phyloP scores from a whole-genome alignment of 2,797 vertebrate genomes.

The Helicolenus hilgendorfi region DNA sequence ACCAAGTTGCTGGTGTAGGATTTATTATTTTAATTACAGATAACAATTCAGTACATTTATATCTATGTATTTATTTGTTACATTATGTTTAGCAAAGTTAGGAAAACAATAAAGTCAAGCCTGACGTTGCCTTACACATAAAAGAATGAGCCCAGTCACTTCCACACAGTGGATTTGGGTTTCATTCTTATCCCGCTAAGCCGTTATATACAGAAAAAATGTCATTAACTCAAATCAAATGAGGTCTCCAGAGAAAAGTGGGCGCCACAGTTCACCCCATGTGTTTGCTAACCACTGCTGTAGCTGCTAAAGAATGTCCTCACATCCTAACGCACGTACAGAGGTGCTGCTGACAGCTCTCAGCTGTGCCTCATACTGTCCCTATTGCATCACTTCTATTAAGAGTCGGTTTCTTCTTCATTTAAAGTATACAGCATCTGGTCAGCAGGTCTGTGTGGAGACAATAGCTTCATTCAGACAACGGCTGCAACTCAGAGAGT shows the following conservation, averaged over 20 bases:
- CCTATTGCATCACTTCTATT: conserved; percentile 16
- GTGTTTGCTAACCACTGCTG: conserved; percentile 23
- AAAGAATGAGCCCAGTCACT: neutral
- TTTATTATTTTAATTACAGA: no score
- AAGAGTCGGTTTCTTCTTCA: conserved; percentile 28
- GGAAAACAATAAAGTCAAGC: no score
- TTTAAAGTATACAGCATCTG: conserved; percentile 48
- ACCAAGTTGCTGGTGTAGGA: no score
- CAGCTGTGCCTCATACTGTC: neutral
- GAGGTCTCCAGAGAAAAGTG: neutral
- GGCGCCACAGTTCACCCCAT: neutral
- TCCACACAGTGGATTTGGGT: neutral
- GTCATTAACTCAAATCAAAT: conserved; percentile 11
- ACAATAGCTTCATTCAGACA: conserved; percentile 46
- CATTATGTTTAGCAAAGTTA: no score
- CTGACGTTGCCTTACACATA: no score
- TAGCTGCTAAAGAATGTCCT: conserved; percentile 1
- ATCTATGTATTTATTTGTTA: no score
- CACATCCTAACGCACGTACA: neutral
- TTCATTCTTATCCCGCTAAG: conserved; percentile 6
- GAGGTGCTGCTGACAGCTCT: conserved; percentile 37
- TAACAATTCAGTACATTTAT: no score
- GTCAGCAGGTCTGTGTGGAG: conserved; percentile 33
- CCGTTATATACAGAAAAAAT: conserved; percentile 2
- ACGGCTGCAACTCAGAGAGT: neutral